Percentiles rank a stretch among this genome's conserved stretches.
phyloP scores from a whole-genome alignment of 2,797 vertebrate species.

The Clarias platycephalus region DNA sequence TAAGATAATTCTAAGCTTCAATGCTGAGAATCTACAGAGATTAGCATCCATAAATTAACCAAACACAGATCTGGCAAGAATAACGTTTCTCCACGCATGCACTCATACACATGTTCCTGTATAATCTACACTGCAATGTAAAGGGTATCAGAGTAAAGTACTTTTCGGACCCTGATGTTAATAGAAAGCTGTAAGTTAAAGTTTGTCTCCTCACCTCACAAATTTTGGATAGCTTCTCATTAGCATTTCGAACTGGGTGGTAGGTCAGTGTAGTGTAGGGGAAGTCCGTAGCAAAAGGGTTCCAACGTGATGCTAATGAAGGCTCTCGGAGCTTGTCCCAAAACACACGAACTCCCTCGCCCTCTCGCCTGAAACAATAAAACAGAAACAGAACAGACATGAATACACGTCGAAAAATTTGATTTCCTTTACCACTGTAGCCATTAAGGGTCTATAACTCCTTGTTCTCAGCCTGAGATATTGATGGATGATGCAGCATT shows the following conservation, averaged over 20 bases:
- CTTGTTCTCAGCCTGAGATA: not conserved
- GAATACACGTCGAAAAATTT: not conserved
- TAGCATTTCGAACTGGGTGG: slow-evolving; percentile 71
- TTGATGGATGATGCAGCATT: not conserved
- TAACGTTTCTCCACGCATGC: not conserved
- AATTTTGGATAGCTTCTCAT: slow-evolving; percentile 64
- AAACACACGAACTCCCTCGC: slow-evolving; percentile 76
- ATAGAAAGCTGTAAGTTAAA: not conserved
- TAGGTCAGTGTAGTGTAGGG: slow-evolving; percentile 77
- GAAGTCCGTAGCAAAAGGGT: slow-evolving; percentile 74
- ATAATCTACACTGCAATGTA: not conserved
- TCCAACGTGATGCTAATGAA: slow-evolving; percentile 77
- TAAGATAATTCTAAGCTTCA: not conserved
- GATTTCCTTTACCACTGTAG: not conserved
- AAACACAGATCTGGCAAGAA: not conserved
- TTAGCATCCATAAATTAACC: not conserved
- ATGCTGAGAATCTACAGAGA: not conserved
- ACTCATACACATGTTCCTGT: not conserved
- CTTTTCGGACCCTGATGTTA: not conserved
- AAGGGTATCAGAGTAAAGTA: not conserved
- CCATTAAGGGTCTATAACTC: not conserved
- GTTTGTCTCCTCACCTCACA: slow-evolving; percentile 71
- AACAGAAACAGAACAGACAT: not conserved
- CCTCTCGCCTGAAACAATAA: slow-evolving; percentile 71
- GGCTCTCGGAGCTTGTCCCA: slow-evolving; percentile 76